Evolutionary conservation across 2,113 vertebrate species (phyloP).

Genomic region (Tragelaphus imberbis): DNA sequence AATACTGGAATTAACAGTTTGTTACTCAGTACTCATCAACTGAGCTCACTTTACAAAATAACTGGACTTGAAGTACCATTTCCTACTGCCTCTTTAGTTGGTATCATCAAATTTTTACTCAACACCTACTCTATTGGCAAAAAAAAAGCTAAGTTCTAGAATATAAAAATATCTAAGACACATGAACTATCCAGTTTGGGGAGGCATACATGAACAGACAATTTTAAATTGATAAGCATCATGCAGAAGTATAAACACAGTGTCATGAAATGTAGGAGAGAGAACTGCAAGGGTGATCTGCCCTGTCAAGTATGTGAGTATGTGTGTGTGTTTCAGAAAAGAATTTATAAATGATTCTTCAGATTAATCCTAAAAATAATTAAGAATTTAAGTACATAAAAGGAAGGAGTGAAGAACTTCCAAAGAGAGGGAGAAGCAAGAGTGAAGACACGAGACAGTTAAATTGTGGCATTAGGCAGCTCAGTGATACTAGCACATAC

Average conservation of each 20-base stretch:
- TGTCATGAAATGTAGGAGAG: not conserved
- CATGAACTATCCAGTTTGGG: not conserved
- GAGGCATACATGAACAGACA: not conserved
- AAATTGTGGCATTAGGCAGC: not conserved
- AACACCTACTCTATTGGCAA: not conserved
- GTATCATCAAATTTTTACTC: not conserved
- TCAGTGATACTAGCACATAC: not conserved
- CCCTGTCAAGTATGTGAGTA: not conserved
- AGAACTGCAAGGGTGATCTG: not conserved
- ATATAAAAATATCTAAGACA: not conserved
- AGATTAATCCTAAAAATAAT: not conserved
- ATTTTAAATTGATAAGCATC: not conserved
- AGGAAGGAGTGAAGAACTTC: not conserved
- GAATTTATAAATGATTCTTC: not conserved
- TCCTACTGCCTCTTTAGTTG: not conserved
- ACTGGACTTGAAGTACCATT: not conserved
- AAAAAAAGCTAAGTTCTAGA: not conserved
- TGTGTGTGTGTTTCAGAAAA: not conserved
- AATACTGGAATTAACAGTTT: not conserved
- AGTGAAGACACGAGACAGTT: not conserved
- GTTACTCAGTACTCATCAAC: not conserved
- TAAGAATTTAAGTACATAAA: not conserved
- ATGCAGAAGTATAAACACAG: not conserved
- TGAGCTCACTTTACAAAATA: not conserved
- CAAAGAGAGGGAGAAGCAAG: not conserved